Base-by-base conservation (phyloP, 92 coral and sea anemone genomes). In the Anthopleura xanthogrammica region DNA sequence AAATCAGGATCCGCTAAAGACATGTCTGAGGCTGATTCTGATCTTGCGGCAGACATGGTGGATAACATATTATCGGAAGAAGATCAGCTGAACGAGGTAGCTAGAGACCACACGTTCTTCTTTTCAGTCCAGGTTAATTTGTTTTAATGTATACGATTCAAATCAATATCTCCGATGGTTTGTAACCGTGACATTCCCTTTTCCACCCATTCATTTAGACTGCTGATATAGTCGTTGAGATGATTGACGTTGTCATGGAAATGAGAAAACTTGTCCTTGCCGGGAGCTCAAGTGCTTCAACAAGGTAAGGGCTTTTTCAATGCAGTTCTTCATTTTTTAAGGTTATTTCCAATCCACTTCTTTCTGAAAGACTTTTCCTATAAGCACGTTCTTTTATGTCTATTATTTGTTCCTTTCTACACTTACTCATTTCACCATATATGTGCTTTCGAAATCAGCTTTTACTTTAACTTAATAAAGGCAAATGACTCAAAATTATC, bases 81-180 rank as follows among this genome's bases (percentile, higher is more conserved):
- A 24, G 92, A 85, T 36, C 72, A 85, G 12, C 86, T 92, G 29
- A 83, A 90, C 82, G 92, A 89, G 96, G 96, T 92, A 68, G n/a
- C n/a, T n/a, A n/a, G 29, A 62, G 17, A 19, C 70, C 29, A 17
- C 4, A 5, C 10, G 6, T 12, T 19, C 5, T 4, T 20, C 29
- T 8, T 19, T 14, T 60, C 65, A 16, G 17, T 6, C 4, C 54
- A 5, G 8, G 54, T 50, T 50, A 50, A 6, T 50, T 50, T 6
- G 54, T 11, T 5, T 50, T 5, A 11, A 11, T 50, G 54, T 50
- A 5, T 20, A 62, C 1, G 11, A n/a, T 62, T n/a, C 11, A 20
- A 54, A 24, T 29, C 5, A 2, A 68, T 22, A 8, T 22, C 73
- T 3, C 40, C 16, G 41, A 22, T 68, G 4, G 42, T 24, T 2